phyloP scores from a whole-genome alignment of 2,888 invertebrate genomes.

The Eupelmus urozonus region DNA sequence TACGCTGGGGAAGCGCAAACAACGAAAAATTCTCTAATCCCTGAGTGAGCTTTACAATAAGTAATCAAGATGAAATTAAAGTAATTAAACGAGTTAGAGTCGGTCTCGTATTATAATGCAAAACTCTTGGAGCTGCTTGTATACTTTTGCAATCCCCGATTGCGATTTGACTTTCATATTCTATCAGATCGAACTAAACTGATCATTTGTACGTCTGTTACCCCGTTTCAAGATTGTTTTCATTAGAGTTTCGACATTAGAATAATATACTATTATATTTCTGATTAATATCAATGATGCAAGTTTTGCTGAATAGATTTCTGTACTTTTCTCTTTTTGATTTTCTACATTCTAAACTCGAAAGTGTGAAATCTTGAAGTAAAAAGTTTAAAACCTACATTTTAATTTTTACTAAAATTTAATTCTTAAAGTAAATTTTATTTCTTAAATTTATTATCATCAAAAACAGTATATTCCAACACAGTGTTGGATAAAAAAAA shows the following conservation, averaged over 20 bases:
- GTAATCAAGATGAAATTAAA: not conserved
- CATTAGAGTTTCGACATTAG: not conserved
- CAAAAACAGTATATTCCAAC: too few species aligned
- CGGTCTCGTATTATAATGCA: not conserved
- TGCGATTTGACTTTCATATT: not conserved
- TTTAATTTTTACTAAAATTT: too few species aligned
- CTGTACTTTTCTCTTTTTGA: too few species aligned
- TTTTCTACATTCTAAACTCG: too few species aligned
- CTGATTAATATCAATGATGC: not conserved
- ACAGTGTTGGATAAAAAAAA: too few species aligned
- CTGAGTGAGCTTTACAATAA: not conserved
- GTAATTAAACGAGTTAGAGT: not conserved
- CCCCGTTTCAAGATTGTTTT: not conserved
- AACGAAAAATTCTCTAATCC: conserved; percentile 7
- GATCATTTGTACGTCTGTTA: not conserved
- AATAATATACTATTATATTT: not conserved
- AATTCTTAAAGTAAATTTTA: too few species aligned
- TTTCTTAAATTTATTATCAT: too few species aligned
- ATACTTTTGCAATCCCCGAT: not conserved
- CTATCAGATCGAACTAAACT: not conserved
- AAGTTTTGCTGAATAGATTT: too few species aligned
- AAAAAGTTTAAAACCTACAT: too few species aligned
- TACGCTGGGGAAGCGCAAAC: not conserved
- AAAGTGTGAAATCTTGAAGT: too few species aligned
- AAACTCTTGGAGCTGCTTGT: not conserved